Conservation (phyloP, 2,888 invertebrate genomes). For the Sycophila texana region DNA sequence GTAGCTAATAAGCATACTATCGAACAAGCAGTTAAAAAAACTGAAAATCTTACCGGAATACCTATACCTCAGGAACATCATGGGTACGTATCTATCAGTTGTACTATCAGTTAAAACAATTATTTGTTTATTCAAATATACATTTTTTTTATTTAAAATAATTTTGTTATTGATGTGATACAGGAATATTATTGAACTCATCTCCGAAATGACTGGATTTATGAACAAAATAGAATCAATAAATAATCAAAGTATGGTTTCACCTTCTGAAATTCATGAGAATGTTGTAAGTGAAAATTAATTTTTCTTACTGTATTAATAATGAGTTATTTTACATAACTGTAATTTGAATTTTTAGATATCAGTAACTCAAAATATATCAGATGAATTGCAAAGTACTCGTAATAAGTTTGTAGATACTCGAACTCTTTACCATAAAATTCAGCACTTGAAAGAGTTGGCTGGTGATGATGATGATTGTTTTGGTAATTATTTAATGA, state of each 20-base stretch:
- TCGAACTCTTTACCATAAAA: constrained; percentile 20
- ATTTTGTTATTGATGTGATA: background rate
- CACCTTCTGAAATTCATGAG: constrained; percentile 41
- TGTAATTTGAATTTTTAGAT: constrained; percentile 27
- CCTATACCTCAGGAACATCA: constrained; percentile 65
- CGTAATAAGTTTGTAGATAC: constrained; percentile 23
- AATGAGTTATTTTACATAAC: too few species aligned
- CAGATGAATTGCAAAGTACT: constrained; percentile 33
- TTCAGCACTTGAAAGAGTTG: constrained; percentile 14
- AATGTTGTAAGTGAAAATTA: constrained; percentile 40
- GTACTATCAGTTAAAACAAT: background rate
- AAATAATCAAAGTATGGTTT: constrained; percentile 18
- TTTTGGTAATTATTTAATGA: constrained; percentile 20
- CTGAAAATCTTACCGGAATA: constrained; percentile 60
- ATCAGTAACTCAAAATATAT: constrained; percentile 10
- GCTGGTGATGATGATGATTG: background rate
- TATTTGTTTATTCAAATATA: background rate
- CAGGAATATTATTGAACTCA: constrained; percentile 62
- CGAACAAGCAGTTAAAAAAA: constrained; percentile 62
- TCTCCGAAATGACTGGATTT: constrained; percentile 61
- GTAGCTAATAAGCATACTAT: constrained; percentile 62
- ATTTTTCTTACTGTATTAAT: too few species aligned
- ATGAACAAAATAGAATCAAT: constrained; percentile 57
- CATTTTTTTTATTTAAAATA: background rate
- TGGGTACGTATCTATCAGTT: constrained; percentile 58